phyloP scores from a whole-genome alignment of 2,797 vertebrate genomes.

The Sylvilagus floridanus region DNA sequence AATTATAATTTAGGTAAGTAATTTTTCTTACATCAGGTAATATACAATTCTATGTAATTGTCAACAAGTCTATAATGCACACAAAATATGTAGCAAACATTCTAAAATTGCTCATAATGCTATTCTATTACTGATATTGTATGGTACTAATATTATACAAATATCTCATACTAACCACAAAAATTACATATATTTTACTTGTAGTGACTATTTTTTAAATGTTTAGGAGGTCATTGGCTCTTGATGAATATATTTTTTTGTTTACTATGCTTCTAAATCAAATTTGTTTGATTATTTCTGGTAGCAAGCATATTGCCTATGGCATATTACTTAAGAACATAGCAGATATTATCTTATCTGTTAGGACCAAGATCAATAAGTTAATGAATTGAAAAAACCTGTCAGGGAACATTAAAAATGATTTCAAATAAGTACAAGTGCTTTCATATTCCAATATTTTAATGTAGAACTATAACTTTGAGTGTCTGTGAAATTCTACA shows the following conservation, averaged over 20 bases:
- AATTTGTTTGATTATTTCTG: slow-evolving; percentile 10
- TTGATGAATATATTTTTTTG: not conserved
- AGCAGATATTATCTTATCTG: not conserved
- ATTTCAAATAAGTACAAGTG: not conserved
- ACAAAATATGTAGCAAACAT: not conserved
- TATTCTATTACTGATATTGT: too few relatives aligned
- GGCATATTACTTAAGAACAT: not conserved
- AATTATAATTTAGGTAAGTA: slow-evolving; percentile 36
- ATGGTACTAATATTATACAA: not conserved
- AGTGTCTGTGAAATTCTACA: slow-evolving; percentile 25
- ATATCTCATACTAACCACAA: not conserved
- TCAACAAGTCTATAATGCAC: slow-evolving; percentile 42
- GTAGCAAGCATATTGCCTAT: not conserved
- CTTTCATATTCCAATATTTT: slow-evolving; percentile 10
- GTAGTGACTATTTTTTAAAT: not conserved
- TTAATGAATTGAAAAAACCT: slow-evolving; percentile 1
- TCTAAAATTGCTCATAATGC: not conserved
- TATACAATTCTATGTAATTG: not conserved
- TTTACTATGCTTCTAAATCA: not conserved
- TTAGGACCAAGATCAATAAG: not conserved
- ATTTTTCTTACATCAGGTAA: not conserved
- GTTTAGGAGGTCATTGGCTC: not conserved
- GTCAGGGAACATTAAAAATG: slow-evolving; percentile 27
- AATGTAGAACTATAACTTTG: not conserved
- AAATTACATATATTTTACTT: slow-evolving; percentile 7